A percentile compares a stretch with the other conserved stretches of the same genome.
Conservation (phyloP, 2,888 invertebrate genomes). For the Zhengitettix transpicula region DNA sequence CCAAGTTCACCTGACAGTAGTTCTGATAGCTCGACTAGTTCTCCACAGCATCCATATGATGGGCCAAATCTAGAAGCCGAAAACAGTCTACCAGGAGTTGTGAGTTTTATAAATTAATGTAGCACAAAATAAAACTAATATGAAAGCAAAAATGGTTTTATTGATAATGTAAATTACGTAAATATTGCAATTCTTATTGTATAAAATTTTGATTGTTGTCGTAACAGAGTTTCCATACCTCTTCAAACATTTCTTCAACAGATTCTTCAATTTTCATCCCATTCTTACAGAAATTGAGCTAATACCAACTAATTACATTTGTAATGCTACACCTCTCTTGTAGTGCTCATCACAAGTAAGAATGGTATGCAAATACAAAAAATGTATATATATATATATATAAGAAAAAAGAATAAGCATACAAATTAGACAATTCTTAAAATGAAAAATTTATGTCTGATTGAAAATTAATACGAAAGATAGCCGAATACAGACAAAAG, state of each 20-base stretch:
- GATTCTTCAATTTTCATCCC: too few relatives aligned
- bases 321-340: not conserved
- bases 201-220: not conserved
- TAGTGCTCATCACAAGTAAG: not conserved
- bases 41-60: slow-evolving; percentile 73
- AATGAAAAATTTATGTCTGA: too few relatives aligned
- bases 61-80: slow-evolving; percentile 70
- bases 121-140: not conserved
- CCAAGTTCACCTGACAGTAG: slow-evolving; percentile 81
- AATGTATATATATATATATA: not conserved
- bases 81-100: slow-evolving; percentile 78
- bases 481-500: too few relatives aligned
- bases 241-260: too few relatives aligned
- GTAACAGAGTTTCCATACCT: not conserved
- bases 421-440: too few relatives aligned
- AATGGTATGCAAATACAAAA: too few relatives aligned
- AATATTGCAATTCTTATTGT: not conserved
- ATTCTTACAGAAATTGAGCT: too few relatives aligned
- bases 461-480: too few relatives aligned
- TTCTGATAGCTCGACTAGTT: slow-evolving; percentile 86
- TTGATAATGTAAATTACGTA: not conserved
- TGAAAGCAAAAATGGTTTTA: not conserved
- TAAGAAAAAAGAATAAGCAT: too few relatives aligned
- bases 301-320: not conserved
- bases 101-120: slow-evolving; percentile 28